Base-by-base conservation (phyloP, 2,113 vertebrate genomes). In the Cyanocitta stelleri region DNA sequence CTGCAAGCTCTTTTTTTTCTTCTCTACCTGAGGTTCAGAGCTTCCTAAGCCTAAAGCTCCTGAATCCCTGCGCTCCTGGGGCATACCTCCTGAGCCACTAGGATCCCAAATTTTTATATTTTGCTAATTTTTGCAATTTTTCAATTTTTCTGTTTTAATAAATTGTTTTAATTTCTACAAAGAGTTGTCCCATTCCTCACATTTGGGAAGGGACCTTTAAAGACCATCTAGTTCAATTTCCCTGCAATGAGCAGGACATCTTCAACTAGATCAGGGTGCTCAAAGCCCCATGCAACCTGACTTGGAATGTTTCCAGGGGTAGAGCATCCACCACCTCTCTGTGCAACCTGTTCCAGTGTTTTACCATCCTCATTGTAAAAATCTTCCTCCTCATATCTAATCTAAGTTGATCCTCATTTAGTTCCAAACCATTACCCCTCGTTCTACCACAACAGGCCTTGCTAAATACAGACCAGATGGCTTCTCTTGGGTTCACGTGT, bases 301-400 rank as follows among this genome's bases (percentile, higher is more conserved):
- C 15, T 21, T 30, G 35, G 46, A 54, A 68, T 30, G 24, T 35
- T 75, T 61, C 39, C 78, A 75, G 41, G 62, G 46, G 48, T 6
- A 30, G 41, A 21, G 21, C 6, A 41, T 16, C 41, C 41, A 62
- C 54, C 20, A 48, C n/a, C 12, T 62, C 41, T 35, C 41, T 55
- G n/a, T 48, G 30, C 4, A 16, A 55, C 17, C 3, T 0, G 0
- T 68, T n/a, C 41, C 30, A 23, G 41, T 32, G 46, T 26, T 82
- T 54, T 61, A 21, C 0, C 0, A 35, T 17, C n/a, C 20, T 54
- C 20, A 18, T 9, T 61, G 37, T n/a, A 55, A 68, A 54, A 54
- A 30, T 10, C 21, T 54, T 54, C 24, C 21, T 32, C 48, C 62
- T 41, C 9, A 41, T 35, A 27, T 22, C 30, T 39, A 52, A 51